Evolutionary conservation across 2,113 vertebrate species (phyloP).

Genomic region (Lepus europaeus): DNA sequence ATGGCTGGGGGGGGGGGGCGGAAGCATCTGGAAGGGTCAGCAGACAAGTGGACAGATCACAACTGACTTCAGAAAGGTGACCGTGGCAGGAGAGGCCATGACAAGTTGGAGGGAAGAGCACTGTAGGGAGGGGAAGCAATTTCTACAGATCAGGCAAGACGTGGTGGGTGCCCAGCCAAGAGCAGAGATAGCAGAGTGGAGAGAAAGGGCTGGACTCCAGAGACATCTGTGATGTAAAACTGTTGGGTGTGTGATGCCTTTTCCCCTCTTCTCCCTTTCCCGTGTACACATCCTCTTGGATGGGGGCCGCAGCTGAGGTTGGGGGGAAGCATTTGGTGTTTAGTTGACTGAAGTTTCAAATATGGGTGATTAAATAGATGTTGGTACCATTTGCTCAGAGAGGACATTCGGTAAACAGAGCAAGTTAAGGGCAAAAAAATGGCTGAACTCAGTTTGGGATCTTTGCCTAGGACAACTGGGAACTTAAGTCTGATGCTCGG

Average conservation of each 20-base stretch:
- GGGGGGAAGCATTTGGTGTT: no score
- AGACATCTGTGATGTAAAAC: fast-evolving
- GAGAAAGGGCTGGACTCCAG: neutral
- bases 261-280: no score
- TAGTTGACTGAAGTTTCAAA: neutral
- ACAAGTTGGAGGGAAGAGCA: neutral
- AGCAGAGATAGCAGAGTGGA: neutral
- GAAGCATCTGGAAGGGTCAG: neutral
- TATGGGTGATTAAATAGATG: neutral
- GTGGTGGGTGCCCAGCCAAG: neutral
- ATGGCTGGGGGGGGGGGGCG: neutral
- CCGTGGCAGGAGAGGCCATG: neutral
- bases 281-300: neutral
- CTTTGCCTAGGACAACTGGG: neutral
- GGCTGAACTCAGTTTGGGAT: neutral
- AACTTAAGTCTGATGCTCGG: neutral
- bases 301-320: fast-evolving
- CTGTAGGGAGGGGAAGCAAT: neutral
- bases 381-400: neutral
- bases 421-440: neutral
- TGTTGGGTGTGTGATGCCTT: neutral
- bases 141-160: neutral
- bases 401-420: neutral
- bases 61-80: neutral
- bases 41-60: neutral